Percentiles rank a stretch among this genome's conserved stretches.
phyloP scores from a whole-genome alignment of 2,113 vertebrate genomes.

The Alces alces region DNA sequence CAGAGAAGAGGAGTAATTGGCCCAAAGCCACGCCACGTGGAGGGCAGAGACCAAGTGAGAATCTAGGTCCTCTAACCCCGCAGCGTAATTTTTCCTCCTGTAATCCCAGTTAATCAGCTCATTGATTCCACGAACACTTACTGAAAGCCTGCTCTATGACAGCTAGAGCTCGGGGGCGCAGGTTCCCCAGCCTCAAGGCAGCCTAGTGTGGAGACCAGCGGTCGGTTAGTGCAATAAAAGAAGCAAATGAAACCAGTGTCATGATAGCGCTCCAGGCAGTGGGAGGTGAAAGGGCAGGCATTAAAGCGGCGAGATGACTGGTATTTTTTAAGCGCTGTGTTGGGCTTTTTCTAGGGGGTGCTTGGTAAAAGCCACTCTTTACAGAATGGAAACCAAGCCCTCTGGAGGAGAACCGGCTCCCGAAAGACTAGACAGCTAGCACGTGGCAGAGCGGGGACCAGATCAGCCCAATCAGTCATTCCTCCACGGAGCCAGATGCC shows the following conservation, averaged over 20 bases:
- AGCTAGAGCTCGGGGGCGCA: fast-evolving
- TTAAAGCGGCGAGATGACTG: no score
- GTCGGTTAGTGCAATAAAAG: no score
- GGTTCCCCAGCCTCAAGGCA: background rate
- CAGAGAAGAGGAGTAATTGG: no score
- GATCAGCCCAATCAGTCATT: background rate
- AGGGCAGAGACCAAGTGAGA: background rate
- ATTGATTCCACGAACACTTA: background rate
- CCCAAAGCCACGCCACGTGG: background rate
- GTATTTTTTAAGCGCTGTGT: fast-evolving
- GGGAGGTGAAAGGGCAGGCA: background rate
- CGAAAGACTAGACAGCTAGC: background rate
- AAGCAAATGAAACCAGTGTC: background rate
- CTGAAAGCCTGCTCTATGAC: background rate
- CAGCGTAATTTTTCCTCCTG: no score
- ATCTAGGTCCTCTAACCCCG: background rate
- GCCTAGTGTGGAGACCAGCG: background rate
- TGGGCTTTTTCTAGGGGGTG: background rate
- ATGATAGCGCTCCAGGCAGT: fast-evolving
- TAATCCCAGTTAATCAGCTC: background rate
- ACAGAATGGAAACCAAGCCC: background rate
- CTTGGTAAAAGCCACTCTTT: background rate
- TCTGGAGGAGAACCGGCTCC: background rate
- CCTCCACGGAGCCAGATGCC: background rate
- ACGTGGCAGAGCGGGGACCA: background rate